Conservation (phyloP, 2,888 invertebrate species). For the Linnaemya vulpina region DNA sequence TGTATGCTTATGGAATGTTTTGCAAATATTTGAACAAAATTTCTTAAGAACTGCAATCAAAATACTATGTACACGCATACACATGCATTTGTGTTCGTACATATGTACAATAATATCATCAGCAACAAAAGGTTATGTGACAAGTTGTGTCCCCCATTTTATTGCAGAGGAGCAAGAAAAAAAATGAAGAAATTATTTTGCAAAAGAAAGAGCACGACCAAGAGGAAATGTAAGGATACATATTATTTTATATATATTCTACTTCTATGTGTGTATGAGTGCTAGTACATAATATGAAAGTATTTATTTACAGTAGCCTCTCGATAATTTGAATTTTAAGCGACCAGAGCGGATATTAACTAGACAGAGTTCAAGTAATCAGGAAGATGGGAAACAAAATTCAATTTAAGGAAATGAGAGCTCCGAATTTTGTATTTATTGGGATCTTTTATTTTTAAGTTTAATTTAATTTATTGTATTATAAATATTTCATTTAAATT, state of each 20-base stretch:
- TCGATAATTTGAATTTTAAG: too few relatives aligned
- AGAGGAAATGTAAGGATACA: conserved; percentile 1
- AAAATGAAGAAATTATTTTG: background rate
- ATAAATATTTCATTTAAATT: too few relatives aligned
- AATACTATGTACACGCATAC: background rate
- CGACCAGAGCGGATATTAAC: too few relatives aligned
- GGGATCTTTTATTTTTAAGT: too few relatives aligned
- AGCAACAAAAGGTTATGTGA: conserved; percentile 17
- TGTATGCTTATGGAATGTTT: conserved; percentile 47
- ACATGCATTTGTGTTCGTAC: background rate
- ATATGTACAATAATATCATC: background rate
- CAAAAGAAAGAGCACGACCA: background rate
- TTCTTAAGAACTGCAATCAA: conserved; percentile 64
- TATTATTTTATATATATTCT: too few relatives aligned
- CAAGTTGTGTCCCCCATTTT: conserved; percentile 45
- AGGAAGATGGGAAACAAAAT: too few relatives aligned
- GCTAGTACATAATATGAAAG: background rate
- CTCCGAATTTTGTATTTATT: too few relatives aligned
- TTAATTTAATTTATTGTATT: too few relatives aligned
- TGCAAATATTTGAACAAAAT: conserved; percentile 64
- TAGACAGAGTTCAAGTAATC: too few relatives aligned
- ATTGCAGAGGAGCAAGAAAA: conserved; percentile 21
- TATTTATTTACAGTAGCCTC: background rate
- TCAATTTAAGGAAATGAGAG: too few relatives aligned
- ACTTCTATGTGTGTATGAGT: background rate